Base-by-base conservation (phyloP, 2,797 vertebrate genomes). In the Enteromius unitaeniatus region DNA sequence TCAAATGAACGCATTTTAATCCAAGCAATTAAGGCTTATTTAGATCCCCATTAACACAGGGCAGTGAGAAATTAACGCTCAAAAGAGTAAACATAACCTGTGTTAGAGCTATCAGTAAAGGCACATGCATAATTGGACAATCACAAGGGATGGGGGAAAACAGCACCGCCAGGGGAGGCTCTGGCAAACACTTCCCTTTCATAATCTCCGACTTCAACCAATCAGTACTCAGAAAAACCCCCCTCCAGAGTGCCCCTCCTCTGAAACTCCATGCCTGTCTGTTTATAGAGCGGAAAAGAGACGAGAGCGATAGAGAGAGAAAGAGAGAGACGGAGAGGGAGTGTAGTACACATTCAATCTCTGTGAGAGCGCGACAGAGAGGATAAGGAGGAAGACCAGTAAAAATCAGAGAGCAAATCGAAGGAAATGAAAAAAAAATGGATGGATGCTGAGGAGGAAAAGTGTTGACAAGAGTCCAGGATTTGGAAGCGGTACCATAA, bases 151-250 rank as follows among this genome's bases (percentile, higher is more conserved):
- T 68, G 3, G 45, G 7, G 4, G 60, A 55, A 82, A 84, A 77
- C 80, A 78, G 31, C 67, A 67, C 31, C 49, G 77, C 47, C 53
- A 69, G 42, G 58, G 83, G 37, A 84, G 68, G 68, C 75, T 69
- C 62, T 45, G 75, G 75, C 51, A 82, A 85, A 82, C 82, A 87
- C 86, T 87, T 89, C 87, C 90, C 89, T 91, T 87, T 88, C 89
- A 91, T 86, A 87, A 86, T 69, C 13, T 31, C 67, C 68, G 15
- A 68, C 53, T 47, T 70, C 84, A 84, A 76, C 93, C 94, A 94
- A 93, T 92, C 90, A 86, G 79, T 75, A 79, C 4, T 86, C 21
- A 65, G 81, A 62, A 90, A 80, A 88, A 78, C 73, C 82, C 84
- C 82, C 67, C 62, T 69, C 49, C n/a, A 47, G 37, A 69, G 73